phyloP scores from a whole-genome alignment of 2,888 invertebrate genomes.

The Octonoba sinensis region DNA sequence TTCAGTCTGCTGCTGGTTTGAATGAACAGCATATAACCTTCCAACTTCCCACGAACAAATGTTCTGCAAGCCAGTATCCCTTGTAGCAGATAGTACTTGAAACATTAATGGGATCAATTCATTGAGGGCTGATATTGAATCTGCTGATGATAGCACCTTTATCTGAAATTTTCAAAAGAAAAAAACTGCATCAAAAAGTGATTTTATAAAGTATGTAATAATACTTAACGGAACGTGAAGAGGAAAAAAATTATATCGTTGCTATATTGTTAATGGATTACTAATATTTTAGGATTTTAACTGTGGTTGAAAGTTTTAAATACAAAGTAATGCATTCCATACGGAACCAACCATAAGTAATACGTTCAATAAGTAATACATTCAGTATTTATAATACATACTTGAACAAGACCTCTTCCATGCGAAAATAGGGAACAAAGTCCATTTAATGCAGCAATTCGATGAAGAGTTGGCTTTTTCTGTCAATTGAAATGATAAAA shows the following conservation, averaged over 20 bases:
- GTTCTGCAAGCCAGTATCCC: slow-evolving; percentile 49
- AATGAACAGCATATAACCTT: slow-evolving; percentile 70
- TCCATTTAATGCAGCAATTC: slow-evolving; percentile 59
- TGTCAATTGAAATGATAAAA: background rate
- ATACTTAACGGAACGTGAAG: too few species aligned
- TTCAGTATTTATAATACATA: background rate
- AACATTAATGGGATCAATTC: slow-evolving; percentile 52
- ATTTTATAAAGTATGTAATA: background rate
- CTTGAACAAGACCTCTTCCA: slow-evolving; percentile 57
- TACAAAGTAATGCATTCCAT: too few species aligned
- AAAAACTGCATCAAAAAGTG: background rate
- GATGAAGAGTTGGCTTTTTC: slow-evolving; percentile 47
- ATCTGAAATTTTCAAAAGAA: background rate
- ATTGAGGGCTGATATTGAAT: slow-evolving; percentile 17
- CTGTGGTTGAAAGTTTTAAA: too few species aligned
- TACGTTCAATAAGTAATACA: too few species aligned
- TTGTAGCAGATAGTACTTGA: slow-evolving; percentile 45
- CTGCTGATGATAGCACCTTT: background rate
- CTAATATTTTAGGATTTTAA: too few species aligned
- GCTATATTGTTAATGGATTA: too few species aligned
- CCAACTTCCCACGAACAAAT: slow-evolving; percentile 57
- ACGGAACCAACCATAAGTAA: too few species aligned
- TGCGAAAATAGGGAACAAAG: slow-evolving; percentile 49
- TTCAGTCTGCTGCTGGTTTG: slow-evolving; percentile 35
- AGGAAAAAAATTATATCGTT: too few species aligned